Percentiles rank a stretch among this genome's conserved stretches.
Conservation (phyloP, 2,113 vertebrate species). For the Caretta caretta region DNA sequence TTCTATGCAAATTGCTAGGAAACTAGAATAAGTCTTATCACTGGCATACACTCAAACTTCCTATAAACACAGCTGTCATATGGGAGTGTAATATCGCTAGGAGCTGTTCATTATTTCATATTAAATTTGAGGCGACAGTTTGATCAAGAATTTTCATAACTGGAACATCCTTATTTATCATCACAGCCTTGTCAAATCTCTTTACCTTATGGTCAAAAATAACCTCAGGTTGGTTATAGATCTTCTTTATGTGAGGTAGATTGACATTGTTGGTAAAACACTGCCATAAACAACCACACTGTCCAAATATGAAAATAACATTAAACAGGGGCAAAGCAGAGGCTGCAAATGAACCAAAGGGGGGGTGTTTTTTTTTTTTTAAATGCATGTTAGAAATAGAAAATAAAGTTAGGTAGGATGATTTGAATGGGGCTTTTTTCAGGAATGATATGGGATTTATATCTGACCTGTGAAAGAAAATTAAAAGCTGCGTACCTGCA, state of each 20-base stretch:
- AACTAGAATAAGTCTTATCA: constrained; percentile 52
- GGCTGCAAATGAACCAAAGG: neutral
- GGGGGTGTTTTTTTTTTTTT: neutral
- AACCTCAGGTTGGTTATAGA: constrained; percentile 55
- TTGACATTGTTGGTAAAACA: neutral
- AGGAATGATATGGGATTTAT: neutral
- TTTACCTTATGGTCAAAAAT: constrained; percentile 49
- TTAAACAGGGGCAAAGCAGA: neutral
- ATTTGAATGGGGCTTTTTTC: neutral
- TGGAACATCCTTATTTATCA: constrained; percentile 71
- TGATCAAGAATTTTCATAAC: neutral
- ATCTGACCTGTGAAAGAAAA: neutral
- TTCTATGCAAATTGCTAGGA: neutral
- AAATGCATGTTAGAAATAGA: neutral
- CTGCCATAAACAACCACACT: neutral
- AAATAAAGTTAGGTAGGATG: neutral
- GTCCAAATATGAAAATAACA: neutral
- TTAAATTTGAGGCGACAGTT: neutral
- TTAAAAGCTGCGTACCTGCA: neutral
- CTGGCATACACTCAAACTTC: constrained; percentile 52
- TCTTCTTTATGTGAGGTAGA: neutral
- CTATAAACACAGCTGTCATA: constrained; percentile 67
- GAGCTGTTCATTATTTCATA: constrained; percentile 62
- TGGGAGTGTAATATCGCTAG: constrained; percentile 55
- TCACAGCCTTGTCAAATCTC: neutral